Conservation (phyloP, 2,797 vertebrate species). For the Sebastes iracundus region DNA sequence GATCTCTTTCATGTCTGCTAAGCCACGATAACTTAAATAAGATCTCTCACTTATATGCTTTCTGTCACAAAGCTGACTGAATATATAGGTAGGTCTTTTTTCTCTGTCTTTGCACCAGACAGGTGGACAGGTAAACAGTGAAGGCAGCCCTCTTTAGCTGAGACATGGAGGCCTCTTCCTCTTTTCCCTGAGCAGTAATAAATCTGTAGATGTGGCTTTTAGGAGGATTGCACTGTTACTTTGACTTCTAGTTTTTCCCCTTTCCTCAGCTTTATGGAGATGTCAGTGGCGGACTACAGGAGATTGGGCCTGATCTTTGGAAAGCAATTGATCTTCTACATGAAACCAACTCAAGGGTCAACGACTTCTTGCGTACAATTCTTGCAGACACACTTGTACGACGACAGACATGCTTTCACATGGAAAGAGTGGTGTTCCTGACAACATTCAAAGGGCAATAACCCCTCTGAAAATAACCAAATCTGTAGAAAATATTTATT, state of each 20-base stretch:
- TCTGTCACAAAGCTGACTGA: conserved; percentile 17
- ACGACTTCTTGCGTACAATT: conserved; percentile 44
- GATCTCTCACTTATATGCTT: neutral
- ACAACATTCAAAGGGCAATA: conserved; percentile 10
- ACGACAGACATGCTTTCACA: neutral
- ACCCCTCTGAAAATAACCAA: conserved; percentile 15
- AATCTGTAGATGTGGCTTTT: conserved; percentile 69
- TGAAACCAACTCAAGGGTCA: conserved; percentile 64
- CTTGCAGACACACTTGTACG: neutral
- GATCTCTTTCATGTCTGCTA: conserved; percentile 22
- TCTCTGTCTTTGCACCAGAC: conserved; percentile 15
- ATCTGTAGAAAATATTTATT: conserved; percentile 4
- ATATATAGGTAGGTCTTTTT: conserved; percentile 13
- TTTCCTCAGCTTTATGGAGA: conserved; percentile 68
- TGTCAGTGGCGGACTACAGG: conserved; percentile 43
- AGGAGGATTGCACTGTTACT: conserved; percentile 63
- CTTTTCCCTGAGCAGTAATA: conserved; percentile 55
- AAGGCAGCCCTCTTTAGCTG: conserved; percentile 12
- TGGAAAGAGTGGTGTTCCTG: neutral
- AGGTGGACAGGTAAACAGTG: conserved; percentile 34
- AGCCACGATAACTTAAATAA: conserved; percentile 6
- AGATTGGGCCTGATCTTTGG: conserved; percentile 45
- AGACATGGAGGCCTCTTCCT: conserved; percentile 3
- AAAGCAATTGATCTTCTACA: conserved; percentile 68
- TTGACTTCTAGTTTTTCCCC: conserved; percentile 48